phyloP scores from a whole-genome alignment of 2,797 vertebrate species.

The Setipinna tenuifilis region DNA sequence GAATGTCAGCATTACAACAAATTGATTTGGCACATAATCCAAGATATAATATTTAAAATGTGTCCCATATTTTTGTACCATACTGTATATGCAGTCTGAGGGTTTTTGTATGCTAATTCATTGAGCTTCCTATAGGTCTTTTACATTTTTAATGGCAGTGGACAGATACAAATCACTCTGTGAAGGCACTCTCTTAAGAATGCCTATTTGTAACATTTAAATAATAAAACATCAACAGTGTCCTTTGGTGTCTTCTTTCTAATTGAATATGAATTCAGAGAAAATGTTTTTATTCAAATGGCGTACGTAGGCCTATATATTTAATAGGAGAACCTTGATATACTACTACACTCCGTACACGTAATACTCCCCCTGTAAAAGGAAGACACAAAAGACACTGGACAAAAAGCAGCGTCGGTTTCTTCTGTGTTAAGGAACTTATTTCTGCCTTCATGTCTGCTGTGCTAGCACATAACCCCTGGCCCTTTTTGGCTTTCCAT shows the following conservation, averaged over 20 bases:
- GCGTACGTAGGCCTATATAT: too few species aligned
- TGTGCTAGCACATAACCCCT: slow-evolving; percentile 53
- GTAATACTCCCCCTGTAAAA: slow-evolving; percentile 48
- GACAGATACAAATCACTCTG: slow-evolving; percentile 34
- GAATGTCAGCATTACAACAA: too few species aligned
- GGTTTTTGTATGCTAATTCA: slow-evolving; percentile 21
- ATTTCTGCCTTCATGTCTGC: slow-evolving; percentile 38
- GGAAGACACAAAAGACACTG: slow-evolving; percentile 42
- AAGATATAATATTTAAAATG: too few species aligned
- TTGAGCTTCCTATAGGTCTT: slow-evolving; percentile 18
- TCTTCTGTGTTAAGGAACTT: slow-evolving; percentile 26
- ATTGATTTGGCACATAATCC: too few species aligned
- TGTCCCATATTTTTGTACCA: too few species aligned
- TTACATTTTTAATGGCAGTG: slow-evolving; percentile 34
- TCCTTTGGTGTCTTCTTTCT: slow-evolving; percentile 64
- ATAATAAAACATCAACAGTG: slow-evolving; percentile 37
- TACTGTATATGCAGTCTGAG: neutral
- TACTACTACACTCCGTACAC: too few species aligned
- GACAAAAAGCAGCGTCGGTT: slow-evolving; percentile 43
- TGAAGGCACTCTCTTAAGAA: neutral
- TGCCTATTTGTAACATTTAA: slow-evolving; percentile 32
- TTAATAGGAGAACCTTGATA: slow-evolving; percentile 38
- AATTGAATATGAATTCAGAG: slow-evolving; percentile 54
- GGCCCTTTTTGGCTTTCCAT: slow-evolving; percentile 41
- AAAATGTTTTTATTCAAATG: slow-evolving; percentile 50